A percentile compares a stretch with the other conserved stretches of the same genome.
Conservation (phyloP, 2,797 vertebrate species). For the Rachycentron canadum region DNA sequence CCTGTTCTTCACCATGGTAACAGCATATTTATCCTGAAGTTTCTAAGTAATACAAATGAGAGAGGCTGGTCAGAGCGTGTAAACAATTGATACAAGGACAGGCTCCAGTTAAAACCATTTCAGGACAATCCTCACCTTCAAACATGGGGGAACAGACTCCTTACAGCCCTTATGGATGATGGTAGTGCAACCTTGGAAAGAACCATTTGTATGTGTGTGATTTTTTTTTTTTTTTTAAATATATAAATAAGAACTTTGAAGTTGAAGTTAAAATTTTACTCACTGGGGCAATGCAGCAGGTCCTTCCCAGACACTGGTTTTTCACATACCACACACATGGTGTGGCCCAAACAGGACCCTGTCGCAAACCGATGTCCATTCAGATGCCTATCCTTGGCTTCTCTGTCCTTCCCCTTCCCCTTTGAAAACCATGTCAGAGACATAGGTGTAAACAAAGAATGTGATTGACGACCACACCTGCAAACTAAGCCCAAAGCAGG, state of each 20-base stretch:
- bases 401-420: conserved; percentile 92
- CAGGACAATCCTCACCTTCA: conserved; percentile 86
- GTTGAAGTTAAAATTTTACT: conserved; percentile 66
- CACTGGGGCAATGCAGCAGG: conserved; percentile 92
- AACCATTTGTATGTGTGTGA: neutral
- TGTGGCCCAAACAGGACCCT: conserved; percentile 88
- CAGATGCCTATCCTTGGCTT: conserved; percentile 87
- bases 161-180: conserved; percentile 92
- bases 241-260: too few relatives aligned
- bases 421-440: conserved; percentile 71
- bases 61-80: conserved; percentile 33
- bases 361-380: conserved; percentile 90
- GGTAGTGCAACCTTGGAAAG: conserved; percentile 88
- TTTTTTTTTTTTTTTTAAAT: neutral
- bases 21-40: conserved; percentile 89
- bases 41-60: conserved; percentile 84
- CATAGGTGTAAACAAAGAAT: conserved; percentile 53
- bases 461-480: neutral
- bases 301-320: conserved; percentile 91
- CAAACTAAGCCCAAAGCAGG: neutral
- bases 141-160: conserved; percentile 88
- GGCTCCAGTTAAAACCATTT: neutral
- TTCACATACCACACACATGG: conserved; percentile 91
- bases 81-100: conserved; percentile 22
- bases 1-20: conserved; percentile 77